Evolutionary conservation across 2,797 vertebrate species (phyloP).

Genomic region (Sarcoramphus papa): DNA sequence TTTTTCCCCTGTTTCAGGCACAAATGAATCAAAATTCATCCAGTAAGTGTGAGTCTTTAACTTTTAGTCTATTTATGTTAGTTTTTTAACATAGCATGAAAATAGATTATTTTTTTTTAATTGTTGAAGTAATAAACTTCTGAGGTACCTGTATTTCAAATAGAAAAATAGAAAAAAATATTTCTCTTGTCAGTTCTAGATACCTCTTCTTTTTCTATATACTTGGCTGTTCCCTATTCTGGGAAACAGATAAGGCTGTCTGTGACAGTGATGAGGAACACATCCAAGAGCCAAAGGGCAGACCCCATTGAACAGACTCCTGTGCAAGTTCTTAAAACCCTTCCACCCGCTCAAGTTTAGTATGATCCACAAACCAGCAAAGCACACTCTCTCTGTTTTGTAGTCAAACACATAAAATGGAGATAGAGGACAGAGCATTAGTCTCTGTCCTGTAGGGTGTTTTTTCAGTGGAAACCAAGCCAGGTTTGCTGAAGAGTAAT

Average conservation of each 20-base stretch:
- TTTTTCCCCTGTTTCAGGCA: slow-evolving; percentile 76
- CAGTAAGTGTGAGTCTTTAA: slow-evolving; percentile 84
- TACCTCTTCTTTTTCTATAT: background rate
- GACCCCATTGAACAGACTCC: background rate
- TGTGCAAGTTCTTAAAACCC: background rate
- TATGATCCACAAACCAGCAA: background rate
- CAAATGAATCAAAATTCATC: slow-evolving; percentile 91
- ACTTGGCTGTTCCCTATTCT: background rate
- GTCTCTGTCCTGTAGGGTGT: background rate
- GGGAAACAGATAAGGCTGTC: background rate
- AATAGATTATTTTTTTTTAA: background rate
- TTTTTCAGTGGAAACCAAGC: background rate
- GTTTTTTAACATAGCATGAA: background rate
- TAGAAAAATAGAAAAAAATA: background rate
- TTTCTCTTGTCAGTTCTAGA: background rate
- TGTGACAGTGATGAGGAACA: background rate
- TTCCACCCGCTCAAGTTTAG: background rate
- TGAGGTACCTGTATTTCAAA: background rate
- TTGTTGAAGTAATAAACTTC: background rate
- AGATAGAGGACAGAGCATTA: background rate
- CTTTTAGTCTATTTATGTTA: background rate
- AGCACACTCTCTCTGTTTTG: background rate
- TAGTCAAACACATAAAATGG: background rate
- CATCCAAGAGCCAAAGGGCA: background rate
- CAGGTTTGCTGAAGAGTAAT: background rate